Evolutionary conservation across 2,113 vertebrate genomes (phyloP), one percentile per base, ranked within the genome.

Genomic region (Scomber colias): DNA sequence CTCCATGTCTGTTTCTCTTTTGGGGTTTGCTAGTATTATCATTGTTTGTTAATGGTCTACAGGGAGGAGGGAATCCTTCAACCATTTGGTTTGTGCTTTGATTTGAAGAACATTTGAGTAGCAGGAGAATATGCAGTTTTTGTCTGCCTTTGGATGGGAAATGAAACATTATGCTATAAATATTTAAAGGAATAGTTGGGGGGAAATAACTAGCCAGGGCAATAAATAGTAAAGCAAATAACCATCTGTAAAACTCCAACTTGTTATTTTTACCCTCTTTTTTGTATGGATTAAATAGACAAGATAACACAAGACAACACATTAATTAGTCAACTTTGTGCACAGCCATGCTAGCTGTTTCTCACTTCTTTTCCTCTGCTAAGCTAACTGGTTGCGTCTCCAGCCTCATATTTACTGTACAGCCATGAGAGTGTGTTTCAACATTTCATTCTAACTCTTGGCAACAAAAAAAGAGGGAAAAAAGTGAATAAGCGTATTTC

Each of bases 41-140:
- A 40, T 72, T 62, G 59, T 59, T 73, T 67, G 57, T 61, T 50
- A 48, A 77, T 51, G n/a, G 56, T 51, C 24, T 50, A 40, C 30
- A 55, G 21, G 30, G 40, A 70, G 16, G 44, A 59, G 12, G 12
- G 57, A 61, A 55, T 21, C 11, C 35, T 57, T 57, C 19, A 60
- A 68, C 30, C 16, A 46, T 75, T 56, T 27, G 5, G 27, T 44
- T 14, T 30, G 65, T 40, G 15, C 60, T 62, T 59, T 71, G 0
- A 57, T 64, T 66, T 70, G 13, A 27, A 59, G 16, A 17, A 56
- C n/a, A 61, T 51, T 54, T 57, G 6, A 4, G 10, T 16, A 13
- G 56, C 46, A 17, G 55, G 40, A 50, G 27, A 9, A 35, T 40
- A 35, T 46, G 17, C 15, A 66, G 73, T 53, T 35, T 59, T 24